Conservation (phyloP, 2,888 invertebrate genomes). For the Hirudinaria manillensis region DNA sequence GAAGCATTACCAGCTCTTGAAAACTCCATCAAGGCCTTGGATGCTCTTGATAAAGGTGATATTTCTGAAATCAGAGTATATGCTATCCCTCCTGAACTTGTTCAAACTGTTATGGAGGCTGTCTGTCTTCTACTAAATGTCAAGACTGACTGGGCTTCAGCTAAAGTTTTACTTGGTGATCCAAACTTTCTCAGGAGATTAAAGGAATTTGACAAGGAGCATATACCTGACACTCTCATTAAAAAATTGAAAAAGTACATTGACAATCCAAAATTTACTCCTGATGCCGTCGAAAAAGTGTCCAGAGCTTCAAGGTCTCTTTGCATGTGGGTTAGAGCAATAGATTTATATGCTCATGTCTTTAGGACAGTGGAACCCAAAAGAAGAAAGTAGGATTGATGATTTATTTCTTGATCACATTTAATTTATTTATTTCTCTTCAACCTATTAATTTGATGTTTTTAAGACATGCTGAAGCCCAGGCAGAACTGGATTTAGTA, state of each 20-base stretch:
- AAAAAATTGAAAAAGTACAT: slow-evolving; percentile 76
- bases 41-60: slow-evolving; percentile 78
- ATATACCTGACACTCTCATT: slow-evolving; percentile 68
- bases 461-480: slow-evolving; percentile 60
- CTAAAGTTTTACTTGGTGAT: slow-evolving; percentile 74
- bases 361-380: slow-evolving; percentile 83
- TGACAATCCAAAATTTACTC: slow-evolving; percentile 76
- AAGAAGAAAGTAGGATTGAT: slow-evolving; percentile 63
- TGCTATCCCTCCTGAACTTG: slow-evolving; percentile 77
- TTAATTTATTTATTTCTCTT: not conserved
- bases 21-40: slow-evolving; percentile 75
- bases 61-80: slow-evolving; percentile 84
- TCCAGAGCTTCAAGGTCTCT: slow-evolving; percentile 82
- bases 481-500: slow-evolving; percentile 68
- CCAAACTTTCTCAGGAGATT: slow-evolving; percentile 74
- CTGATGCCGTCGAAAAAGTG: slow-evolving; percentile 75
- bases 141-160: slow-evolving; percentile 79
- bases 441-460: not conserved
- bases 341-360: slow-evolving; percentile 80
- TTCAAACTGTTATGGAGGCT: slow-evolving; percentile 82
- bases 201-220: slow-evolving; percentile 79
- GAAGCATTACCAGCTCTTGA: slow-evolving; percentile 79
- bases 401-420: not conserved
- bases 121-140: slow-evolving; percentile 75
- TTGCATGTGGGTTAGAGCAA: slow-evolving; percentile 85